Base-by-base conservation (phyloP, 2,888 invertebrate genomes). In the Allophyes oxyacanthae region DNA sequence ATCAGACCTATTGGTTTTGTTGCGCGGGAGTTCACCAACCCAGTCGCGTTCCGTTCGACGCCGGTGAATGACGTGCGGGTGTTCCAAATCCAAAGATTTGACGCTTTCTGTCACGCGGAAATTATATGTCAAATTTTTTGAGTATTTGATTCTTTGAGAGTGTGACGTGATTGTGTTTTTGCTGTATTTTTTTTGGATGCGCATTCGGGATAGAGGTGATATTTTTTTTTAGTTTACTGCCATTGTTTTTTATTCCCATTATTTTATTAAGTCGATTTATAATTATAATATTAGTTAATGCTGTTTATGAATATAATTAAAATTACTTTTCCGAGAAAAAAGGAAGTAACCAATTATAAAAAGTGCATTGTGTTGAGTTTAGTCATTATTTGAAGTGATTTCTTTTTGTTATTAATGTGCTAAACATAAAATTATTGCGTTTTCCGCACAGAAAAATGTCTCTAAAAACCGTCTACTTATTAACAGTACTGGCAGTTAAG, bases 71-170 rank as follows among this genome's bases (percentile, higher is more conserved):
- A 75, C 82, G 82, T 68, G 72, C 69, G 59, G 48, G 57, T 57
- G 57, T 61, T 67, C 40, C 14, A 48, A 63, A 67, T 58, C 54
- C 53, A 69, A 64, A 54, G 60, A 83, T 87, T 89, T 89, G 88
- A 86, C 90, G 85, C 79, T 87, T 88, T 87, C 89, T 82, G 60
- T 76, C 52, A 50, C 68, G 72, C 77, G 80, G 85, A 86, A 86
- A 87, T 80, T 77, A 60, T 74, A 85, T 82, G 88, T 87, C 88
- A 87, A 88, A 86, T 85, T 53, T 56, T 59, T 75, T 49, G 52
- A 42, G 42, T 45, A 43, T 62, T 45, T 14, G 2, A 38, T n/a
- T 38, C 30, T 42, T 49, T 45, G 32, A 65, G 36, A 79, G 83
- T 81, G 80, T 73, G 57, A 60, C 75, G 74, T 75, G 72, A 73